A percentile compares a stretch with the other conserved stretches of the same genome.
Evolutionary conservation across 2,113 vertebrate genomes (phyloP).

Genomic region (Donacobius atricapilla): DNA sequence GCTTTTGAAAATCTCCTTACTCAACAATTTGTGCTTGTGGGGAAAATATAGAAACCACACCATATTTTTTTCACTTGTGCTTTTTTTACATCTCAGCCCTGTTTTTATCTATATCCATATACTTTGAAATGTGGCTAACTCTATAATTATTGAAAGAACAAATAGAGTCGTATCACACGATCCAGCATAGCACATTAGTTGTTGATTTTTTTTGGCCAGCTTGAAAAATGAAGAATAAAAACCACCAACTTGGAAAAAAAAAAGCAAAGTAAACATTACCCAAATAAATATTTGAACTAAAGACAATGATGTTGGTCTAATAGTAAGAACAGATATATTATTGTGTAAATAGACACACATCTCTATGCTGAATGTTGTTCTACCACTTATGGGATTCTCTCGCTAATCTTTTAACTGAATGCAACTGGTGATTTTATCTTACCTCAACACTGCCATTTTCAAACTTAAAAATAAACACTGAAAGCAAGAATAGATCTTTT

Average conservation of each 20-base stretch:
- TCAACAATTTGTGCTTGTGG: constrained; percentile 69
- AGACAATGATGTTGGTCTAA: not conserved
- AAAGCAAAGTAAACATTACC: not conserved
- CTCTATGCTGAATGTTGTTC: not conserved
- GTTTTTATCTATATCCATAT: constrained; percentile 62
- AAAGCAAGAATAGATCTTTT: constrained; percentile 21
- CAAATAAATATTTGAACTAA: not conserved
- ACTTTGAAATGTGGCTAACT: constrained; percentile 32
- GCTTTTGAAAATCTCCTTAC: constrained; percentile 76
- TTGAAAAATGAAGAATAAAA: not conserved
- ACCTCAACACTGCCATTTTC: not conserved
- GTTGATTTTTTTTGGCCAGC: not conserved
- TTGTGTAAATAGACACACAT: not conserved
- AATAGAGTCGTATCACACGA: constrained; percentile 8
- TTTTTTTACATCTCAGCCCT: constrained; percentile 52
- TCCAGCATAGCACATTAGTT: not conserved
- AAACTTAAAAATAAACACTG: constrained; percentile 34
- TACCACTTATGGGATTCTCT: not conserved
- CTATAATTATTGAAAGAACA: constrained; percentile 58
- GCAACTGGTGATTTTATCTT: constrained; percentile 27
- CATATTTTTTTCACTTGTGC: constrained; percentile 21
- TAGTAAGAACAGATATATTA: not conserved
- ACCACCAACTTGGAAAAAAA: not conserved
- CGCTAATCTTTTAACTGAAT: not conserved
- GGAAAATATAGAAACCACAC: constrained; percentile 61